Base-by-base conservation (phyloP, 2,888 invertebrate species). In the Torymus aiolomorphi region DNA sequence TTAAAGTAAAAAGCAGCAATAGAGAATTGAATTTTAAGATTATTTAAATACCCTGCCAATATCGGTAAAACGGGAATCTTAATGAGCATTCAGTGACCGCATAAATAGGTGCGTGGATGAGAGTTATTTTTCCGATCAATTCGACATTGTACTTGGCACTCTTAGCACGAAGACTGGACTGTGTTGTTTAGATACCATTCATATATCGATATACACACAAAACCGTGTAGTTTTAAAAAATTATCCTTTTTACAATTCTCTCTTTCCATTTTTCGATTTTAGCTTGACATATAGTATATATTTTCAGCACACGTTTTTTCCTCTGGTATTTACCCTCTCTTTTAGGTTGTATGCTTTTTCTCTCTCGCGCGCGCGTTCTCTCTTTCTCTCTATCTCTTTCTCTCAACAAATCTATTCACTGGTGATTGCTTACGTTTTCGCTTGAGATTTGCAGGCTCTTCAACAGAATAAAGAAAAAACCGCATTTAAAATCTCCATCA, bases 81-180 rank as follows among this genome's bases (percentile, higher is more conserved):
- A 1, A 5, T 42, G 8, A n/a, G 20, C 51, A 71, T 18, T 62
- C 24, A 20, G 8, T 14, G 12, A 20, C 16, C 12, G 54, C 31
- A 18, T 63, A 31, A 73, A 73, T 51, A 57, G 14, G 57, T 70
- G 56, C 16, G 12, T 69, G 31, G 31, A 59, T 56, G 56, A 78
- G 56, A 78, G 10, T 63, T 74, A 61, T 24, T 66, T 16, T 13
- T 73, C 67, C 14, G 72, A 54, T 72, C 14, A 42, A 78, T 78
- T 75, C 56, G 61, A 63, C 24, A 67, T 71, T 80, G 65, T 76
- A 80, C 75, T 80, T 80, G 80, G 73, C 76, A 80, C 76, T 76
- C 49, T 76, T 73, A 69, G 52, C 20, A 59, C 65, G 57, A 76
- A 80, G 66, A 76, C 54, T 80, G 62, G 69, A 72, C 52, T 72